Conservation (phyloP, 64 coral and sea anemone species). For the Montipora cactus region DNA sequence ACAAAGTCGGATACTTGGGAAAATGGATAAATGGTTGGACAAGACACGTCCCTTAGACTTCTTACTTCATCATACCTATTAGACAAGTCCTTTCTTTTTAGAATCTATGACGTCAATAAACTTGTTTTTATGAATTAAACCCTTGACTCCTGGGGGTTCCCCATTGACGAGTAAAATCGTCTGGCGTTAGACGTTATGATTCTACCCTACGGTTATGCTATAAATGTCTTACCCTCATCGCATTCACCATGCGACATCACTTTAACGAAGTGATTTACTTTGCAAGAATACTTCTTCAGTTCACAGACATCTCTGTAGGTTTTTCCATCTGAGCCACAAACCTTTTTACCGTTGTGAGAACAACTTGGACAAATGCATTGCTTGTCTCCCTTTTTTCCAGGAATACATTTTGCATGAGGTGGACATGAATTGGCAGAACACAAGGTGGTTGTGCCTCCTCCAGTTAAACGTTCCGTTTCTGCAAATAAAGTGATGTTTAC, state of each 20-base stretch:
- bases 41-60: too few relatives aligned
- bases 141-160: too few relatives aligned
- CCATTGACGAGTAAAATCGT: too few relatives aligned
- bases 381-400: not conserved
- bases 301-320: slow-evolving; percentile 12
- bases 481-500: not conserved
- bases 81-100: too few relatives aligned
- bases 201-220: not conserved
- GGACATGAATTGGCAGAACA: not conserved
- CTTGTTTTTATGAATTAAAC: too few relatives aligned
- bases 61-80: too few relatives aligned
- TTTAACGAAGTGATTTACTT: not conserved
- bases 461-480: not conserved
- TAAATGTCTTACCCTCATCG: not conserved
- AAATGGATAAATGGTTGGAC: too few relatives aligned
- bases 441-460: not conserved
- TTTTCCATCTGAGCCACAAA: slow-evolving; percentile 29
- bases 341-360: not conserved
- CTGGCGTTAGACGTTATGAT: too few relatives aligned
- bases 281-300: slow-evolving; percentile 1
- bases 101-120: too few relatives aligned
- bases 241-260: not conserved
- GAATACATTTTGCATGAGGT: not conserved
- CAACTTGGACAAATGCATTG: slow-evolving; percentile 8
- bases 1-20: too few relatives aligned